These are phyloP conservation scores for Peribatodes rhomboidaria DNA, from an alignment of 2,888 invertebrate genomes.

Conservation along the genomic window DNA sequence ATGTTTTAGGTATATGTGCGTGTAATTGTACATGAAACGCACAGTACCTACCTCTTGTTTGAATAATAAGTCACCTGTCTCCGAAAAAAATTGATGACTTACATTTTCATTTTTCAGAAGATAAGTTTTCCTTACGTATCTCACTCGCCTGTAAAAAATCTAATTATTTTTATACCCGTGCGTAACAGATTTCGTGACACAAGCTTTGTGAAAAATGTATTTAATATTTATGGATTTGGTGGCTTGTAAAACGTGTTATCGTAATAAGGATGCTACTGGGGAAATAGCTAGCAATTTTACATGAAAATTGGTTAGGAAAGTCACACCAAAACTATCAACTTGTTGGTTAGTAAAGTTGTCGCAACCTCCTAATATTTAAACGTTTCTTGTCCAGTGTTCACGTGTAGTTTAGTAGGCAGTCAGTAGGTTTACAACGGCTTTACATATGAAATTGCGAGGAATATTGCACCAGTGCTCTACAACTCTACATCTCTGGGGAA, in stretches of 20 bases:
- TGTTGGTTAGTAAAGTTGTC: neutral
- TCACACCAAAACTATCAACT: no score
- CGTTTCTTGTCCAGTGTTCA: constrained; percentile 8
- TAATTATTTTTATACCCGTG: constrained; percentile 17
- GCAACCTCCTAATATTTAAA: neutral
- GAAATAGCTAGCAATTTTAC: neutral
- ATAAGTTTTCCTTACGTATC: constrained; percentile 5
- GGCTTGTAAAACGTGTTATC: neutral
- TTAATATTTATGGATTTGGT: constrained; percentile 24
- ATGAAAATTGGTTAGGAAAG: neutral
- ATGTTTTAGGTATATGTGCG: neutral
- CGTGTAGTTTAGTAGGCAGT: constrained; percentile 21
- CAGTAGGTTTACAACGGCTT: constrained; percentile 20
- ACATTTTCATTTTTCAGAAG: neutral
- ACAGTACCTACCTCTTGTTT: no score
- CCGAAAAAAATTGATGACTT: neutral
- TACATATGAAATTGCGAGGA: constrained; percentile 35
- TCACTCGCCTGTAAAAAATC: constrained; percentile 10
- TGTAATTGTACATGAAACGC: no score
- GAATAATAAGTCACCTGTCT: neutral
- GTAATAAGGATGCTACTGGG: neutral
- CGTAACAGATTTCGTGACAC: constrained; percentile 10
- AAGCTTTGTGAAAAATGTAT: constrained; percentile 14
- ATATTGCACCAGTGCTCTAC: constrained; percentile 20
- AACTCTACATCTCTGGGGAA: constrained; percentile 18